These are phyloP conservation scores for Melanotaenia maccullochi DNA, from an alignment of 2,797 vertebrate species.

Conservation along the genomic window DNA sequence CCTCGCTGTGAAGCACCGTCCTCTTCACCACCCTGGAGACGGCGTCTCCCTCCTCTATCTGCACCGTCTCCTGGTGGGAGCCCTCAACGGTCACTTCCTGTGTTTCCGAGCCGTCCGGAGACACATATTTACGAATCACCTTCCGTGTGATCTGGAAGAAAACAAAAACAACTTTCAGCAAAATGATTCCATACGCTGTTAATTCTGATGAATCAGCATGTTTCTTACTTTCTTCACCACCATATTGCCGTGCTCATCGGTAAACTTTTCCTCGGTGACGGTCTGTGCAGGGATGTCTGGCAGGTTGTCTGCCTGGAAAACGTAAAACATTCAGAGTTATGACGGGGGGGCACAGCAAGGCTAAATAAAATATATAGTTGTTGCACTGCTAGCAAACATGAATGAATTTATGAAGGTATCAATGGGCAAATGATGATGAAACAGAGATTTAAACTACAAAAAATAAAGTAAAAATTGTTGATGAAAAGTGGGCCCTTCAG, in stretches of 20 bases:
- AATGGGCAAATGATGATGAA: too few relatives aligned
- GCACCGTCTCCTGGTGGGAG: slow-evolving; percentile 80
- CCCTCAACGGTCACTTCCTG: slow-evolving; percentile 91
- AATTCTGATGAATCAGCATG: too few relatives aligned
- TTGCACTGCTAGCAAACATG: too few relatives aligned
- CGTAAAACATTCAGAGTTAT: background rate
- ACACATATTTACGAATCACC: slow-evolving; percentile 89
- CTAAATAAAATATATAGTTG: background rate
- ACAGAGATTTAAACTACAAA: too few relatives aligned
- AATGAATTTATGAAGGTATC: too few relatives aligned
- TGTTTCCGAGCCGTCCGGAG: slow-evolving; percentile 88
- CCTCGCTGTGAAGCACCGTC: slow-evolving; percentile 88
- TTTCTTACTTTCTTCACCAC: slow-evolving; percentile 93
- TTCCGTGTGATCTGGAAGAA: slow-evolving; percentile 89
- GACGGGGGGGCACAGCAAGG: too few relatives aligned
- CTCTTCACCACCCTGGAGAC: slow-evolving; percentile 94
- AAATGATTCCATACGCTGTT: background rate
- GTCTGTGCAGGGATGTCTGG: slow-evolving; percentile 90
- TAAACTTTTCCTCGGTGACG: slow-evolving; percentile 94
- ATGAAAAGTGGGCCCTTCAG: too few relatives aligned
- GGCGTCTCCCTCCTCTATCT: slow-evolving; percentile 86
- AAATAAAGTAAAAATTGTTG: too few relatives aligned
- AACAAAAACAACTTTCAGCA: background rate
- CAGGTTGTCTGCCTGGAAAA: slow-evolving; percentile 88
- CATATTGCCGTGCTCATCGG: slow-evolving; percentile 91